phyloP scores from a whole-genome alignment of 1,140 invertebrate genomes.

The Brachionus rubens region DNA sequence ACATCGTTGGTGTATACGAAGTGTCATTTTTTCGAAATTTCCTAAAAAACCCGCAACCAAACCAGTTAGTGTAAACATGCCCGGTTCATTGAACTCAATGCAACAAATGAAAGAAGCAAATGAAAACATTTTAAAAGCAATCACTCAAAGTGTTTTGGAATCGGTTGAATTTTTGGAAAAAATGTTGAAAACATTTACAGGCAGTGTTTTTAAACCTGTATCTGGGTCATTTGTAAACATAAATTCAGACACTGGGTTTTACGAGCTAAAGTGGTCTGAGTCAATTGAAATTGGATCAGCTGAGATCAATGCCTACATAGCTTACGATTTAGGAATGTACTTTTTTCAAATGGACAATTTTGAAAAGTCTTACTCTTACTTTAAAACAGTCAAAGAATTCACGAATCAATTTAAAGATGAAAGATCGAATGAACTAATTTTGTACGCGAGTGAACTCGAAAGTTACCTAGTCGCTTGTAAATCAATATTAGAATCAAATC shows the following conservation, averaged over 20 bases:
- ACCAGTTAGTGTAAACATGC: slow-evolving; percentile 23
- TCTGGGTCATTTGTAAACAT: neutral
- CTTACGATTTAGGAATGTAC: slow-evolving; percentile 25
- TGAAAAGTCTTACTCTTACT: neutral
- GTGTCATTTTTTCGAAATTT: slow-evolving; percentile 34
- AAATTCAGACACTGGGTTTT: neutral
- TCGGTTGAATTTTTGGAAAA: slow-evolving; percentile 42
- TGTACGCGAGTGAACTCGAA: neutral
- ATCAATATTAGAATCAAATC: neutral
- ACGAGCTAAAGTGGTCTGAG: neutral
- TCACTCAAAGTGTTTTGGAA: slow-evolving; percentile 10
- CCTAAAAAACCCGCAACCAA: slow-evolving; percentile 41
- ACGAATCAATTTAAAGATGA: neutral
- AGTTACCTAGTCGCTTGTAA: slow-evolving; percentile 28
- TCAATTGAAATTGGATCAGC: neutral
- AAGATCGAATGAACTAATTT: neutral
- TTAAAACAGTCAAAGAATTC: neutral
- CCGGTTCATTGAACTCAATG: slow-evolving; percentile 24
- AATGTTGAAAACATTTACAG: neutral
- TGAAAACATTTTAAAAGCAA: slow-evolving; percentile 13
- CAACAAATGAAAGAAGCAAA: slow-evolving; percentile 45
- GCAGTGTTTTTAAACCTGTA: neutral
- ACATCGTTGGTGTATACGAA: slow-evolving; percentile 35
- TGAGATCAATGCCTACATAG: neutral
- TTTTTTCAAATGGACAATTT: slow-evolving; percentile 30